Evolutionary conservation across 2,888 invertebrate species (phyloP).

Genomic region (Pollenia griseotomentosa): DNA sequence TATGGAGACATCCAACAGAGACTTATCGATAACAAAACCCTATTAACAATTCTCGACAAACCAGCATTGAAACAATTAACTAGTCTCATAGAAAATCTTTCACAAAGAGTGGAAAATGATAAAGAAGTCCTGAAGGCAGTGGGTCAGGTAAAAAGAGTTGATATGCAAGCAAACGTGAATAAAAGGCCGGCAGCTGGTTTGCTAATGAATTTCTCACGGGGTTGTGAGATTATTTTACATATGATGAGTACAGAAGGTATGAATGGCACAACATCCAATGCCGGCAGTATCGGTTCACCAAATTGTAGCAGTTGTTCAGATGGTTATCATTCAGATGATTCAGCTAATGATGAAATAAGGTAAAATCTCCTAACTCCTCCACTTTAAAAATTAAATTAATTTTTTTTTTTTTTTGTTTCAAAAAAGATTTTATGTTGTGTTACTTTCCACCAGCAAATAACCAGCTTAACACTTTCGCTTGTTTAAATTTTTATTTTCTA

Average conservation of each 20-base stretch:
- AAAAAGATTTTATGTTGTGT: conserved; percentile 25
- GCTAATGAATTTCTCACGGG: conserved; percentile 90
- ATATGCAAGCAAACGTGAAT: conserved; percentile 87
- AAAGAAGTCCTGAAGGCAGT: conserved; percentile 92
- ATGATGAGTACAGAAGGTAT: conserved; percentile 87
- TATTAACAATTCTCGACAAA: conserved; percentile 93
- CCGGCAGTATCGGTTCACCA: conserved; percentile 82
- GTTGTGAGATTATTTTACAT: conserved; percentile 90
- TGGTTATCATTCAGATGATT: conserved; percentile 93
- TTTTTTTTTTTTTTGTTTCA: not conserved
- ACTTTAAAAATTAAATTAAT: not conserved
- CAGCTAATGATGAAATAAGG: conserved; percentile 83
- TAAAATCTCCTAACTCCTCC: conserved; percentile 73
- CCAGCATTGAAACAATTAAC: conserved; percentile 91
- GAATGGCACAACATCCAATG: conserved; percentile 83
- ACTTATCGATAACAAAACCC: conserved; percentile 95
- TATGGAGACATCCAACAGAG: conserved; percentile 95
- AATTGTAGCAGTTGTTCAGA: conserved; percentile 88
- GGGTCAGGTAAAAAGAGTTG: conserved; percentile 88
- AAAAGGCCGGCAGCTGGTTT: conserved; percentile 89
- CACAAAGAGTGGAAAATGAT: conserved; percentile 94
- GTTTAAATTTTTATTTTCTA: conserved; percentile 1
- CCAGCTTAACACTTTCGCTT: conserved; percentile 59
- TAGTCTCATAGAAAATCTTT: conserved; percentile 88
- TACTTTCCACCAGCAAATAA: not conserved